Evolutionary conservation across 1,140 invertebrate genomes (phyloP).

Genomic region (Chlorops oryzae): DNA sequence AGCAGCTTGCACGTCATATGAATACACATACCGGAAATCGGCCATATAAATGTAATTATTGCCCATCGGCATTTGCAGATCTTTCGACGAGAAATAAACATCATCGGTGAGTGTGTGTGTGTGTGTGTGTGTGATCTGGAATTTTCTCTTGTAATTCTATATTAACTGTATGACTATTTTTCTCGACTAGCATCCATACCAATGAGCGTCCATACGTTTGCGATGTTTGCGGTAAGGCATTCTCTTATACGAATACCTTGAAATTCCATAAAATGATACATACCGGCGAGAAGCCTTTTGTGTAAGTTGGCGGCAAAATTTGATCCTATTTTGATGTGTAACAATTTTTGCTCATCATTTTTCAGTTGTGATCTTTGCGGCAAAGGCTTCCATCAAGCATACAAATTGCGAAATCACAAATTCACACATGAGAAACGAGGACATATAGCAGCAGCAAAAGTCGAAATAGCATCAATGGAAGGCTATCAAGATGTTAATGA

Average conservation of each 20-base stretch:
- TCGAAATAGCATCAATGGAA: not conserved
- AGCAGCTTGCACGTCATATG: constrained; percentile 42
- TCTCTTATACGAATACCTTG: constrained; percentile 51
- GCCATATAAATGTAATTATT: constrained; percentile 67
- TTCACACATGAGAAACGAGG: constrained; percentile 29
- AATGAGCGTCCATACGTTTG: constrained; percentile 57
- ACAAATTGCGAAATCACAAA: constrained; percentile 39
- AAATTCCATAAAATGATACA: constrained; percentile 47
- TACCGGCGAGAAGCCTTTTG: constrained; percentile 41
- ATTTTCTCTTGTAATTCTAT: too few relatives aligned
- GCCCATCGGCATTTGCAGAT: constrained; percentile 62
- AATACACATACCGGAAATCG: constrained; percentile 42
- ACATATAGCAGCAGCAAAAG: not conserved
- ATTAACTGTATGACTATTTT: not conserved
- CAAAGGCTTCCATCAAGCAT: constrained; percentile 38
- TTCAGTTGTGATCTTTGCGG: constrained; percentile 41
- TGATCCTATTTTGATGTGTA: not conserved
- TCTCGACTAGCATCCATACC: constrained; percentile 51
- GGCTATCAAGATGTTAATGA: not conserved
- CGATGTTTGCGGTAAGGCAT: constrained; percentile 55
- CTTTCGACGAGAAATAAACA: constrained; percentile 55
- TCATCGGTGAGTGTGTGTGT: constrained; percentile 47
- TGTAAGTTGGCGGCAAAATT: constrained; percentile 29
- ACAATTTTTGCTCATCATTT: not conserved
- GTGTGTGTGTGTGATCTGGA: too few relatives aligned